A percentile compares a stretch with the other conserved stretches of the same genome.
Conservation (phyloP, 2,797 vertebrate species). For the Brachyrhaphis roseni region DNA sequence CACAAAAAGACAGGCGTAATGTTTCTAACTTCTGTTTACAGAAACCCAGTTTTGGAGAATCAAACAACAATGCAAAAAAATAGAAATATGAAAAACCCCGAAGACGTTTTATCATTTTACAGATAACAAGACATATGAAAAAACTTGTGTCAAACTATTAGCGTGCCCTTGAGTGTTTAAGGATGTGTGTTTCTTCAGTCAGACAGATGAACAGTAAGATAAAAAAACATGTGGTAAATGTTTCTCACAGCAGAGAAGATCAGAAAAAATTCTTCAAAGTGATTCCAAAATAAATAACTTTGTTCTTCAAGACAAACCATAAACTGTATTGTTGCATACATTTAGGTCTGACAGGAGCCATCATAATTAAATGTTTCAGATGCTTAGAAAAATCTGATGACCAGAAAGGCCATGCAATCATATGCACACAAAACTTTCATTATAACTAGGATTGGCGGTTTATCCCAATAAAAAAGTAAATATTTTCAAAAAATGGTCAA, state of each 20-base stretch:
- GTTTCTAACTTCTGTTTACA: not conserved
- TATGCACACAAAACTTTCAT: constrained; percentile 12
- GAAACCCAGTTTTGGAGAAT: not conserved
- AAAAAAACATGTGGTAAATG: not conserved
- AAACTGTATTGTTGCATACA: not conserved
- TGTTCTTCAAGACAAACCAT: not conserved
- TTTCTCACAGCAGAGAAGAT: constrained; percentile 18
- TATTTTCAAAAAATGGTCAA: not conserved
- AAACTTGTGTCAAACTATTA: constrained; percentile 4
- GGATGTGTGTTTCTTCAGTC: not conserved
- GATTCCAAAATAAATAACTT: not conserved
- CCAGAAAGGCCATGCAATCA: not conserved
- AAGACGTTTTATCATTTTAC: constrained; percentile 21
- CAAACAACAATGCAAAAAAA: not conserved
- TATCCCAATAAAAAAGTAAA: not conserved
- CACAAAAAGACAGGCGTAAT: not conserved
- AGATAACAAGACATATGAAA: constrained; percentile 33
- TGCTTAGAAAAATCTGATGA: not conserved
- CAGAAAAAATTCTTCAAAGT: constrained; percentile 10
- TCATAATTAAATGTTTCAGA: not conserved
- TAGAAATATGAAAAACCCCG: constrained; percentile 18
- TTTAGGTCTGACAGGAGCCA: not conserved
- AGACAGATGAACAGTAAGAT: not conserved
- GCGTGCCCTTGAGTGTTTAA: not conserved
- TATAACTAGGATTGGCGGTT: not conserved